Evolutionary conservation across 2,113 vertebrate species (phyloP).

Genomic region (Nannobrachium achirus): DNA sequence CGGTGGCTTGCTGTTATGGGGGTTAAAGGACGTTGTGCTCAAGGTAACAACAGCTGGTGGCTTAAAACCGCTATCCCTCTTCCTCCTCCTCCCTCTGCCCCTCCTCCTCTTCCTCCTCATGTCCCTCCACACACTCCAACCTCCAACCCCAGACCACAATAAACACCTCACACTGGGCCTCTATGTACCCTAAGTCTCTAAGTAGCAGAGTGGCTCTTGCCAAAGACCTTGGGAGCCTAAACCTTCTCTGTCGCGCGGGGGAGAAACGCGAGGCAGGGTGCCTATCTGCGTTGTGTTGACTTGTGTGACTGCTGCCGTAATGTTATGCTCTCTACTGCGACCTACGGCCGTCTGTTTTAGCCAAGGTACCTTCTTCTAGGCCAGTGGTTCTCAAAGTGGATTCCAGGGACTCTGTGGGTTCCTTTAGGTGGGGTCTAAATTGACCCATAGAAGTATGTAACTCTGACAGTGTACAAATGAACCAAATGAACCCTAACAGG

Average conservation of each 20-base stretch:
- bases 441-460: too few relatives aligned
- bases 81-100: slow-evolving; percentile 47
- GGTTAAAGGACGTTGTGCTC: slow-evolving; percentile 72
- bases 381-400: too few relatives aligned
- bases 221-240: slow-evolving; percentile 39
- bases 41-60: slow-evolving; percentile 78
- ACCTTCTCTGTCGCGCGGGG: slow-evolving; percentile 33
- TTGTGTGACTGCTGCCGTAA: background rate
- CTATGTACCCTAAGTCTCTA: slow-evolving; percentile 20
- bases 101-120: slow-evolving; percentile 56
- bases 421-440: too few relatives aligned
- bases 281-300: slow-evolving; percentile 12
- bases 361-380: too few relatives aligned
- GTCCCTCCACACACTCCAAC: slow-evolving; percentile 63
- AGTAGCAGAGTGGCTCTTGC: slow-evolving; percentile 30
- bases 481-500: too few relatives aligned
- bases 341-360: background rate
- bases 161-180: slow-evolving; percentile 64
- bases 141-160: slow-evolving; percentile 72
- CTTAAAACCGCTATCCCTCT: slow-evolving; percentile 64
- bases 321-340: background rate
- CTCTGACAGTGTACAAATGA: too few relatives aligned
- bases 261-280: slow-evolving; percentile 5
- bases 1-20: slow-evolving; percentile 69
- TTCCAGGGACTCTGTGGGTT: too few relatives aligned